Base-by-base conservation (phyloP, 1,140 invertebrate genomes). In the Hycleus phaleratus region DNA sequence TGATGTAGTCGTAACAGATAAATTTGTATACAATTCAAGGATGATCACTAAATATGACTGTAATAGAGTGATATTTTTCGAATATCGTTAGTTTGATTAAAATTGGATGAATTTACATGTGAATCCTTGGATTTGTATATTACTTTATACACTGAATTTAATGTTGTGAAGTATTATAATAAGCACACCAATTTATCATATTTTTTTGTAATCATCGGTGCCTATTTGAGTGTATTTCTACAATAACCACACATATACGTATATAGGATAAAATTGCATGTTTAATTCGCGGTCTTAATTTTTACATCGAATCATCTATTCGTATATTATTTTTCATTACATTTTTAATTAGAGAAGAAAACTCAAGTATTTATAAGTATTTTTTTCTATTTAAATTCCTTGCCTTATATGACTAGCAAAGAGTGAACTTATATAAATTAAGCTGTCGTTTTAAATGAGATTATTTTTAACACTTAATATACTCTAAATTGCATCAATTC, bases 231-330 rank as follows among this genome's bases (percentile, higher is more conserved):
- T 53, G 45, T 45, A 53, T 32, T 25, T 44, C 32, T 32, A 32
- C 32, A 32, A 18, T 18, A 18, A 32, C 32, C 32, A 32, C 7
- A 32, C 4, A 5, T 32, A 32, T 18, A 18, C 18, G 18, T 18
- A 18, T 18, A 18, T 18, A 18, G 18, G 18, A 32, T 32, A 32
- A 32, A 32, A 5, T 1, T 18, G 18, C 18, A 18, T 32, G 32
- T 32, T 53, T 53, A 38, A 32, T 53, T 53, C 45, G 46, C 46
- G 51, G 42, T 53, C 51, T 53, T 53, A 53, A 46, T n/a, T 46
- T 52, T 52, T 46, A 53, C 51, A 53, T 53, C 51, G 51, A 53
- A 53, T 52, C 44, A 26, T 53, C 51, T 46, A 52, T 46, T 53
- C 51, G 46, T 53, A 42, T 53, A 44, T 40, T 53, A 53, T 53